Base-by-base conservation (phyloP, 2,113 vertebrate species). In the Nycticorax nycticorax region DNA sequence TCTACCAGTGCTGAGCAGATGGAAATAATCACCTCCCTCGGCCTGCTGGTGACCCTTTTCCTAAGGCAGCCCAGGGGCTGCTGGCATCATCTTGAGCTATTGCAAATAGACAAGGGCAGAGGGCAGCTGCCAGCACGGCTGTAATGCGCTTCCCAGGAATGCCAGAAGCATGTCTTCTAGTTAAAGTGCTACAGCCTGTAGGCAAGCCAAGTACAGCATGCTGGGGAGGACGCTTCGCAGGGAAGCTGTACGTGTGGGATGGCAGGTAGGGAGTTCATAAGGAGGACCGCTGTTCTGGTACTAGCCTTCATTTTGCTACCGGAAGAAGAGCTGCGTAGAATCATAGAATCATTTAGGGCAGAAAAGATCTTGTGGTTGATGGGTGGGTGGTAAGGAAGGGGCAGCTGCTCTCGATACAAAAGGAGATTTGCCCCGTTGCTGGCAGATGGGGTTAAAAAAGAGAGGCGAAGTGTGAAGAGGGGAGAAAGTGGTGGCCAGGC, bases 111-210 rank as follows among this genome's bases (percentile, higher is more conserved):
- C 89, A 78, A 80, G 91, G 72, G 93, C 89, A 96, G 87, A 91
- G 87, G 81, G 81, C 91, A 95, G 87, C 96, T 96, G 89, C 84
- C 94, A 94, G 43, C 47, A 17, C 67, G 89, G 89, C 60, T 81
- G 56, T 80, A 92, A 74, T 77, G 89, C 1, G 0, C 26, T 85
- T 79, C 73, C 73, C 28, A 56, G 69, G 56, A 87, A 85, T 78
- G 91, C 80, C 73, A 94, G 77, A 68, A 85, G 87, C 39, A 0
- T 67, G 21, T 79, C 91, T 94, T 83, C 85, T 45, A 81, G 87
- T 57, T 66, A 75, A 81, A 85, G 80, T 71, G 53, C 27, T 33
- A 16, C 60, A 95, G 87, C 84, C 69, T 82, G 85, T 56, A 85
- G 69, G 81, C 43, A 94, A 91, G 81, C 62, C 66, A 60, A 75